Evolutionary conservation across 2,113 vertebrate genomes (phyloP).

Genomic region (Oceanodroma tethys): DNA sequence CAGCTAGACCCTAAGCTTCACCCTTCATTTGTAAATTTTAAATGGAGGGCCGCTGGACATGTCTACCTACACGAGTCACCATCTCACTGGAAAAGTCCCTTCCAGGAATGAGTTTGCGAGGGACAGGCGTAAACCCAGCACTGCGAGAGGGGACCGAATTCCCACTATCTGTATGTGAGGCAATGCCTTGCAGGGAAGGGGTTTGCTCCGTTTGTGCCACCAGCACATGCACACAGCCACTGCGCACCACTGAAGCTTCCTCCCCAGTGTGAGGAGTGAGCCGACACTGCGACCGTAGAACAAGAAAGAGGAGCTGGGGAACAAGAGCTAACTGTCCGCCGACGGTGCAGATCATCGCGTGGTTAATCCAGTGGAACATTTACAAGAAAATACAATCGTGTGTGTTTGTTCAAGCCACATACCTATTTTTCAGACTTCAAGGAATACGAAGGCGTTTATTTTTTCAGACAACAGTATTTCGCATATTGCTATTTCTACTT

Average conservation of each 20-base stretch:
- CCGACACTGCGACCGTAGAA: fast-evolving
- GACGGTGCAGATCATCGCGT: not conserved
- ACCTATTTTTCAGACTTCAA: slow-evolving; percentile 38
- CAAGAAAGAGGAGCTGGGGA: not conserved
- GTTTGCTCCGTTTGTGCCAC: not conserved
- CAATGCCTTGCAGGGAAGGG: not conserved
- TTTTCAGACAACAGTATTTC: slow-evolving; percentile 53
- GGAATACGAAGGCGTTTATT: not conserved
- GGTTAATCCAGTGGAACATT: not conserved
- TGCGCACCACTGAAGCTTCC: not conserved
- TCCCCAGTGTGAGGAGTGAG: not conserved
- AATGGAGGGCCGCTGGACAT: fast-evolving
- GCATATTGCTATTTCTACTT: slow-evolving; percentile 11
- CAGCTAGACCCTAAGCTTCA: not conserved
- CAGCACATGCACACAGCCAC: not conserved
- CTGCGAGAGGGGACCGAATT: not conserved
- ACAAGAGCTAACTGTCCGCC: not conserved
- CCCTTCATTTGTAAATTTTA: not conserved
- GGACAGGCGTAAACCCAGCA: not conserved
- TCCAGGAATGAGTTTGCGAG: not conserved
- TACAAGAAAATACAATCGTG: not conserved
- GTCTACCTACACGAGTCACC: not conserved
- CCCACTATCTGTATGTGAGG: fast-evolving
- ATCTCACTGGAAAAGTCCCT: not conserved
- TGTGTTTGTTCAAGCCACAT: not conserved